These are phyloP conservation scores for Drosophila prostipennis DNA, from an alignment of 2,888 invertebrate genomes.

Conservation along the genomic window DNA sequence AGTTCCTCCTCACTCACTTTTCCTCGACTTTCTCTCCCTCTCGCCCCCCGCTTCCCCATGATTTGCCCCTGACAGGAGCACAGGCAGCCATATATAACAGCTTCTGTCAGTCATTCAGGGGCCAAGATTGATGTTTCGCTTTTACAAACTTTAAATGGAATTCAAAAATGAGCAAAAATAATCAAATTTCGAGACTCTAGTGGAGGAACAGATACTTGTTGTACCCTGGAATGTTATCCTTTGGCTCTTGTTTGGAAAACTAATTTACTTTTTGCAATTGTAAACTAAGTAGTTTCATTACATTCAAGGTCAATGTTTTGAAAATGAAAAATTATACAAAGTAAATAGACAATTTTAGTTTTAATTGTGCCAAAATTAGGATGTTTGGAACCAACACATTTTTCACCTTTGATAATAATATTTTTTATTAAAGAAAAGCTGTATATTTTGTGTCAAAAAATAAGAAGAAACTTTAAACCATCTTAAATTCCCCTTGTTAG, in stretches of 20 bases:
- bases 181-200: neutral
- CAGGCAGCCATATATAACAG: conserved; percentile 39
- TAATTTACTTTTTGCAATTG: too few species aligned
- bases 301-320: too few species aligned
- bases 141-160: conserved; percentile 71
- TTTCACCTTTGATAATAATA: too few species aligned
- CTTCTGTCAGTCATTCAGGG: conserved; percentile 51
- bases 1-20: conserved; percentile 6
- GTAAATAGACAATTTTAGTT: too few species aligned
- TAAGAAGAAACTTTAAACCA: neutral
- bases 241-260: too few species aligned
- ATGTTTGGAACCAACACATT: too few species aligned
- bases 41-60: conserved; percentile 1
- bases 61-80: conserved; percentile 16
- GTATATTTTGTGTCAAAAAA: too few species aligned
- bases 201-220: neutral
- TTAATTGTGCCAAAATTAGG: too few species aligned
- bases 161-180: conserved; percentile 54
- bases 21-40: neutral
- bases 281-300: too few species aligned
- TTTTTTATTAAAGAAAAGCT: too few species aligned
- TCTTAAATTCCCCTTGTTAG: neutral
- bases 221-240: conserved; percentile 14
- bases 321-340: too few species aligned
- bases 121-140: conserved; percentile 72